phyloP scores from a whole-genome alignment of 2,113 vertebrate species.

The Rana temporaria region DNA sequence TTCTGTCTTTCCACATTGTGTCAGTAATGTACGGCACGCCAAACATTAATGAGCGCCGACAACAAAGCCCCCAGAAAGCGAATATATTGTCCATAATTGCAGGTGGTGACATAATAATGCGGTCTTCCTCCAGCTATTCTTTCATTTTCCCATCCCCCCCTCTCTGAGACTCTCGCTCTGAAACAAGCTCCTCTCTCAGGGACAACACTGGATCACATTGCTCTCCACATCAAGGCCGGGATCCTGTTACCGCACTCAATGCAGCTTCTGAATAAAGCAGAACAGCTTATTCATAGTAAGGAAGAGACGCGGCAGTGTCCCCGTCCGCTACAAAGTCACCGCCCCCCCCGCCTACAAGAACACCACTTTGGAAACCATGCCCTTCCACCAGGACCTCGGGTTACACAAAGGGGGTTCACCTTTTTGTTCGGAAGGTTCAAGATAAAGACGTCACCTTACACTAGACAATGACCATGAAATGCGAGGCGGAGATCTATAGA shows the following conservation, averaged over 20 bases:
- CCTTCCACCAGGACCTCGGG: background rate
- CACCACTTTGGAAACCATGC: slow-evolving; percentile 23
- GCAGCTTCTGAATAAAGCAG: slow-evolving; percentile 53
- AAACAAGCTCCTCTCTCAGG: slow-evolving; percentile 11
- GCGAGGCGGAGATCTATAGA: background rate
- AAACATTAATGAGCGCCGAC: no score
- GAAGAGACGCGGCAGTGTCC: slow-evolving; percentile 14
- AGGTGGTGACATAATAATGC: slow-evolving; percentile 40
- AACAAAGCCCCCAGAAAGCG: no score
- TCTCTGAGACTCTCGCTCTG: background rate
- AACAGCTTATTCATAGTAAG: slow-evolving; percentile 37
- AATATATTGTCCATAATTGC: no score
- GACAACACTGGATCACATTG: slow-evolving; percentile 40
- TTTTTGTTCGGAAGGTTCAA: background rate
- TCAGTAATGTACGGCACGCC: no score
- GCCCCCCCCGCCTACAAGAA: slow-evolving; percentile 20
- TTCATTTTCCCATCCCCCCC: slow-evolving; percentile 26
- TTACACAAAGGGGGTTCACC: slow-evolving; percentile 14
- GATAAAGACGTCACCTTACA: slow-evolving; percentile 7
- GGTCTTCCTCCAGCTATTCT: slow-evolving; percentile 25
- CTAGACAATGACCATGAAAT: background rate
- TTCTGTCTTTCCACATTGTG: no score
- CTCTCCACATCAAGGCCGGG: slow-evolving; percentile 46
- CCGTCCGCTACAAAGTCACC: slow-evolving; percentile 4
- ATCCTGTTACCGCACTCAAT: slow-evolving; percentile 54